Percentiles rank a stretch among this genome's conserved stretches.
Evolutionary conservation across 2,113 vertebrate species (phyloP).

Genomic region (Rutilus rutilus): DNA sequence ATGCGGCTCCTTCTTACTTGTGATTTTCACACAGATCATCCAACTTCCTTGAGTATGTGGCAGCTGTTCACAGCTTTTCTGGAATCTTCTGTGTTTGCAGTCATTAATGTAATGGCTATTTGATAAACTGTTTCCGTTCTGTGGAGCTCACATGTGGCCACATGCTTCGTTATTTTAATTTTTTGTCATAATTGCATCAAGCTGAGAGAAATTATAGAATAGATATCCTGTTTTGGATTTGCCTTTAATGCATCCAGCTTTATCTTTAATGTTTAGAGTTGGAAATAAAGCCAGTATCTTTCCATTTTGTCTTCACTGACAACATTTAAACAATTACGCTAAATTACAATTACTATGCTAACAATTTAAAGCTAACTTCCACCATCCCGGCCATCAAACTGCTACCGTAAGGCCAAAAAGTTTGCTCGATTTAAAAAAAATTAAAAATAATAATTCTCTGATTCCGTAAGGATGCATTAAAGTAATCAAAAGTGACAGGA

Average conservation of each 20-base stretch:
- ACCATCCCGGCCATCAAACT: neutral
- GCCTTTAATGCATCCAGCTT: neutral
- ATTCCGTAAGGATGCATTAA: neutral
- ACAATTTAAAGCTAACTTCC: neutral
- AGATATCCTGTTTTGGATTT: neutral
- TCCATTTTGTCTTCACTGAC: neutral
- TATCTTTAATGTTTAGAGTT: neutral
- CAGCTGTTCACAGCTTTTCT: constrained; percentile 64
- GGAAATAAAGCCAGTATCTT: neutral
- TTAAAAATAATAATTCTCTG: neutral
- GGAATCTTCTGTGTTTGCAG: constrained; percentile 52
- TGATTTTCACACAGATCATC: neutral
- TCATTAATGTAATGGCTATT: constrained; percentile 61
- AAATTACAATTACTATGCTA: neutral
- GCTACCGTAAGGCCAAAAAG: neutral
- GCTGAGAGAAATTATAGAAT: constrained; percentile 17
- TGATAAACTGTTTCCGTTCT: constrained; percentile 54
- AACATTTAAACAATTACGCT: too few species aligned
- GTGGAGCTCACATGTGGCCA: constrained; percentile 47
- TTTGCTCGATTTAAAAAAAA: neutral
- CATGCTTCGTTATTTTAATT: constrained; percentile 43
- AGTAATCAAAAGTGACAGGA: too few species aligned
- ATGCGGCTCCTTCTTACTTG: neutral
- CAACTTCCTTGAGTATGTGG: constrained; percentile 33
- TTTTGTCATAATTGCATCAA: constrained; percentile 34